phyloP scores from a whole-genome alignment of 2,888 invertebrate genomes.

The Spicauda simplicius region DNA sequence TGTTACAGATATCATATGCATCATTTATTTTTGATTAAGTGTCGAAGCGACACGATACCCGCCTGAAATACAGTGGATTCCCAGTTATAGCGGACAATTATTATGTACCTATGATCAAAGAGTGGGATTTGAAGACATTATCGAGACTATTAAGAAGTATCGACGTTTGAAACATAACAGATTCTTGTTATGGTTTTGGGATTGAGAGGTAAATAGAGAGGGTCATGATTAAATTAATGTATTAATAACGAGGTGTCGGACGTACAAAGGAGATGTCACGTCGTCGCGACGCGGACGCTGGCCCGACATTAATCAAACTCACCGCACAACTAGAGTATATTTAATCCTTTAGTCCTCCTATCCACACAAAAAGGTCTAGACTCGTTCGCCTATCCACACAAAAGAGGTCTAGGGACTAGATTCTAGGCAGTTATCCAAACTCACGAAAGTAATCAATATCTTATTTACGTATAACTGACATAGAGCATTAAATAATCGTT shows the following conservation, averaged over 20 bases:
- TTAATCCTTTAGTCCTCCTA: not conserved
- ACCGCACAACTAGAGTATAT: not conserved
- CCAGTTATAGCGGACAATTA: too few species aligned
- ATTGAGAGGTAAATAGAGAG: not conserved
- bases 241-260: slow-evolving; percentile 4
- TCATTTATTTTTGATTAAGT: too few species aligned
- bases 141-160: not conserved
- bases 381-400: not conserved
- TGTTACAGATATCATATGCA: too few species aligned
- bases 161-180: not conserved
- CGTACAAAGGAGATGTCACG: slow-evolving; percentile 13
- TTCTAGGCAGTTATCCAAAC: not conserved
- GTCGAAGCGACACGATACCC: too few species aligned
- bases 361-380: not conserved
- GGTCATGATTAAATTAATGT: slow-evolving; percentile 4
- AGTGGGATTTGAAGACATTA: too few species aligned
- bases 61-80: too few species aligned
- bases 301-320: not conserved
- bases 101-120: too few species aligned
- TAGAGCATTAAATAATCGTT: too few species aligned
- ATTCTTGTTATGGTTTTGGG: not conserved
- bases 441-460: not conserved
- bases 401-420: not conserved
- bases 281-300: not conserved
- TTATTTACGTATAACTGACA: too few species aligned